Conservation (phyloP, 2,113 vertebrate species). For the Ictalurus furcatus region DNA sequence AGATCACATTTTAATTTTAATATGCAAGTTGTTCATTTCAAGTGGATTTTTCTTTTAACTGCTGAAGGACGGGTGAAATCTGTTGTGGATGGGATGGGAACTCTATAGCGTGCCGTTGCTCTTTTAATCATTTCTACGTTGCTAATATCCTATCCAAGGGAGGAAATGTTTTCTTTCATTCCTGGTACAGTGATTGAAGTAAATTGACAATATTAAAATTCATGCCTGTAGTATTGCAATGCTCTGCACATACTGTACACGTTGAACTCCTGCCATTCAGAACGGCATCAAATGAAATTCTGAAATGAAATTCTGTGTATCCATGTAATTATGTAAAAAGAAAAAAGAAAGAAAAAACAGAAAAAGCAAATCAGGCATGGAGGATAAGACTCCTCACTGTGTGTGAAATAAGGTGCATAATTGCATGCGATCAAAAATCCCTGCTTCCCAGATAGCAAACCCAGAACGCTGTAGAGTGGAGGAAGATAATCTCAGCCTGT, state of each 20-base stretch:
- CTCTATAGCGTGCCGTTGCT: slow-evolving; percentile 42
- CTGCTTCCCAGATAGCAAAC: slow-evolving; percentile 11
- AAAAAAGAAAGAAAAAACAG: neutral
- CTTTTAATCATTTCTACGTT: slow-evolving; percentile 45
- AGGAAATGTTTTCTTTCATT: slow-evolving; percentile 19
- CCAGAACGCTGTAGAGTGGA: neutral
- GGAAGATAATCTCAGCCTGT: slow-evolving; percentile 27
- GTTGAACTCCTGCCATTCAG: slow-evolving; percentile 35
- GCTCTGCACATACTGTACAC: slow-evolving; percentile 35
- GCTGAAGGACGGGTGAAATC: neutral
- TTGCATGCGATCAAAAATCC: slow-evolving; percentile 32
- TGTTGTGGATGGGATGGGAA: neutral
- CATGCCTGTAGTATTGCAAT: slow-evolving; percentile 14
- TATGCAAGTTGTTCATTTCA: neutral
- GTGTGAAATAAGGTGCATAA: slow-evolving; percentile 25
- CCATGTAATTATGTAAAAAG: neutral
- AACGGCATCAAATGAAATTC: neutral
- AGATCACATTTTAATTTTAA: neutral
- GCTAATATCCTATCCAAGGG: slow-evolving; percentile 34
- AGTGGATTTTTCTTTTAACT: neutral
- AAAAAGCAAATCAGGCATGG: slow-evolving; percentile 6
- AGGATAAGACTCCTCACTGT: slow-evolving; percentile 8
- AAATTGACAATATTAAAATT: slow-evolving; percentile 53
- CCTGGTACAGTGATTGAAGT: neutral
- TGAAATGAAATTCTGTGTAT: neutral